These are phyloP conservation scores for Atta cephalotes DNA, from an alignment of 1,140 invertebrate species.

Conservation along the genomic window DNA sequence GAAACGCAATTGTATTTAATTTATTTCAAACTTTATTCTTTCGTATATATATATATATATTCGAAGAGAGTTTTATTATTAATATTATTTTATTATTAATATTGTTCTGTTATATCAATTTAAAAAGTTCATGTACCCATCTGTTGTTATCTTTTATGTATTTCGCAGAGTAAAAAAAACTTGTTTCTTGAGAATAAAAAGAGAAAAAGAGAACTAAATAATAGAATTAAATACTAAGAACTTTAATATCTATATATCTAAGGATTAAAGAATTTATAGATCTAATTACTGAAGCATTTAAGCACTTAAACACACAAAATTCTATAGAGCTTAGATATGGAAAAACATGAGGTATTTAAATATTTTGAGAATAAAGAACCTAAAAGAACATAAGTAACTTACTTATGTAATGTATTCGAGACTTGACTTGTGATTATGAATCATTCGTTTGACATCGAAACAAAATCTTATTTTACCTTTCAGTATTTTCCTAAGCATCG, in stretches of 20 bases:
- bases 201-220: conserved; percentile 1
- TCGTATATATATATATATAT: too few relatives aligned
- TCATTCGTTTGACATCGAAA: not conserved
- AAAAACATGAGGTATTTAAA: conserved; percentile 16
- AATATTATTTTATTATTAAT: not conserved
- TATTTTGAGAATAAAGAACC: not conserved
- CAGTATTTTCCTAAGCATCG: conserved; percentile 23
- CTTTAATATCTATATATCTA: not conserved
- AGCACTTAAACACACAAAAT: not conserved
- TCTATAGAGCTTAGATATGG: not conserved
- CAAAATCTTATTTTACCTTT: conserved; percentile 44
- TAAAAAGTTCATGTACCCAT: not conserved
- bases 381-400: not conserved
- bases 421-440: conserved; percentile 45
- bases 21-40: not conserved
- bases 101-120: conserved; percentile 9
- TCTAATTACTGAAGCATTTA: conserved; percentile 18
- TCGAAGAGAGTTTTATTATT: not conserved
- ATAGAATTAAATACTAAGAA: conserved; percentile 18
- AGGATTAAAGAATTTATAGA: conserved; percentile 28
- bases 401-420: conserved; percentile 45
- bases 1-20: not conserved
- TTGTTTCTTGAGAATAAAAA: not conserved
- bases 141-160: not conserved
- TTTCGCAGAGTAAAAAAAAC: not conserved